Base-by-base conservation (phyloP, 2,888 invertebrate species). In the Mylabris sibirica region DNA sequence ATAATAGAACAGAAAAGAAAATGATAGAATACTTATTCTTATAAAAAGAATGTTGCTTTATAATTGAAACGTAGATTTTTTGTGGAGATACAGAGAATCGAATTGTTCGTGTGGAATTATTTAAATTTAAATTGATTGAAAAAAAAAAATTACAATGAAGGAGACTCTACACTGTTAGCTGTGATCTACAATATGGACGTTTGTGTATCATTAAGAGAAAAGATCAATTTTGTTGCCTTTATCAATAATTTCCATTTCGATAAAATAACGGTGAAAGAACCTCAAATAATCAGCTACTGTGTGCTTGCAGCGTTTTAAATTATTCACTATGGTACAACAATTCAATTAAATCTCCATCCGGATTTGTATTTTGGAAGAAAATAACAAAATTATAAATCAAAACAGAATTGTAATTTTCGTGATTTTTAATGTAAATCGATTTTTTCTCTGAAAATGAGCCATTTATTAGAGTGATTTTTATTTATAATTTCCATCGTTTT, bases 91-190 rank as follows among this genome's bases (percentile, higher is more conserved):
- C 17, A 17, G n/a, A 24, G 1, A 14, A 66, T 64, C 59, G 59
- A n/a, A 26, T 34, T 30, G 60, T 64, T 70, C 69, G 69, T 76
- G 76, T 72, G 72, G 72, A 17, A 74, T 70, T 74, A 73, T 71
- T 67, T 73, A 74, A 76, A 71, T 75, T 74, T 74, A 74, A 76
- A 72, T 30, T 30, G 30, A 30, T 30, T 72, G 74, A 77, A 69
- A 75, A 71, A 72, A 69, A 75, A 75, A 75, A 79, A 78, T 61
- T 66, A 67, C 67, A 70, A 62, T 70, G 79, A 81, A 80, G 77
- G 80, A 80, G 80, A 83, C 79, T 82, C 81, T 82, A 82, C 82
- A 82, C 81, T 82, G 80, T 82, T 83, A 84, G 83, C 84, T 84
- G 84, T 84, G 84, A 84, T 84, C 83, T 84, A 80, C 79, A 79